A percentile compares a stretch with the other conserved stretches of the same genome.
Conservation (phyloP, 2,888 invertebrate species). For the Pseudococcus jackbeardsleyi region DNA sequence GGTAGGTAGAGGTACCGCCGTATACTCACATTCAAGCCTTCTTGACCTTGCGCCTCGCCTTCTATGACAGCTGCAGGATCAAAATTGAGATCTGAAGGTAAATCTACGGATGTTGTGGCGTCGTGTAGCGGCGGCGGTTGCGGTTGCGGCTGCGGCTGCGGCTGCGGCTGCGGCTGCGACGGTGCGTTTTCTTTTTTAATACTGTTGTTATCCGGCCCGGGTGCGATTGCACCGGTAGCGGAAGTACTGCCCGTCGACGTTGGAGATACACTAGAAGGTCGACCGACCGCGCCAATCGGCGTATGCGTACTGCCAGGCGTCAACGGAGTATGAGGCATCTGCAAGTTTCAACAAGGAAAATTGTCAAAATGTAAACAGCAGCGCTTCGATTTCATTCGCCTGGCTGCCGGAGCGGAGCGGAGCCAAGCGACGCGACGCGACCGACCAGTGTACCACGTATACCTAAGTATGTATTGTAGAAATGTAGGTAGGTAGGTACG, state of each 20-base stretch:
- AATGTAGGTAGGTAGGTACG: too few relatives aligned
- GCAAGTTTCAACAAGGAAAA: slow-evolving; percentile 60
- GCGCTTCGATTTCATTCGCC: too few relatives aligned
- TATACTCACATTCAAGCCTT: slow-evolving; percentile 89
- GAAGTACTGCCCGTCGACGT: slow-evolving; percentile 71
- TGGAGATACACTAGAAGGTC: slow-evolving; percentile 86
- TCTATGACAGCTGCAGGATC: slow-evolving; percentile 94
- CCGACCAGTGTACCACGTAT: too few relatives aligned
- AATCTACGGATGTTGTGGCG: slow-evolving; percentile 78
- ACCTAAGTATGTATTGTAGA: too few relatives aligned
- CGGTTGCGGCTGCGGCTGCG: too few relatives aligned
- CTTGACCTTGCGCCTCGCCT: slow-evolving; percentile 87
- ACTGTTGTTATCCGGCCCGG: slow-evolving; percentile 66
- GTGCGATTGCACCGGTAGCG: slow-evolving; percentile 69
- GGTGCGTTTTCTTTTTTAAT: not conserved
- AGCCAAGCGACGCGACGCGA: too few relatives aligned
- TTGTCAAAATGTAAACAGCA: not conserved
- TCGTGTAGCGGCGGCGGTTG: slow-evolving; percentile 18
- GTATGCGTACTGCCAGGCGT: slow-evolving; percentile 86
- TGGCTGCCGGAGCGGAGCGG: too few relatives aligned
- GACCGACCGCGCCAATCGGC: slow-evolving; percentile 75
- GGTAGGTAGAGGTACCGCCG: too few relatives aligned
- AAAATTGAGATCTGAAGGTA: slow-evolving; percentile 91
- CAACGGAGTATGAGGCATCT: slow-evolving; percentile 87
- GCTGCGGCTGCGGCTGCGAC: too few relatives aligned